Evolutionary conservation across 2,888 invertebrate genomes (phyloP).

Genomic region (Sepiola atlantica): DNA sequence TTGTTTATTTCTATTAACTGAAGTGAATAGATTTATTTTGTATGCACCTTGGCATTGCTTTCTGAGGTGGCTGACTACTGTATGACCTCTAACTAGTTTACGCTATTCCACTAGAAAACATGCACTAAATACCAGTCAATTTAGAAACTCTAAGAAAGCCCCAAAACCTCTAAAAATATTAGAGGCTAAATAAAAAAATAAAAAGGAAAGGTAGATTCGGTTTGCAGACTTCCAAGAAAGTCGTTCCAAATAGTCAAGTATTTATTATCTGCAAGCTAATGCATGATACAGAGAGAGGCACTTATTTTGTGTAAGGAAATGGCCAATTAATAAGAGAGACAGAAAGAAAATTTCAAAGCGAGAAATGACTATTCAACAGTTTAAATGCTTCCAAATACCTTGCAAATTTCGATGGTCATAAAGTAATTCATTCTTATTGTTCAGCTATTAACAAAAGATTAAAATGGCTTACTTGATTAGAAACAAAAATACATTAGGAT

Average conservation of each 20-base stretch:
- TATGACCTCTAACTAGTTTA: background rate
- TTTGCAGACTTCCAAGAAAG: background rate
- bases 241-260: background rate
- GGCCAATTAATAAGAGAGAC: too few relatives aligned
- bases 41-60: background rate
- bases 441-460: too few relatives aligned
- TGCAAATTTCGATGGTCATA: too few relatives aligned
- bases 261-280: background rate
- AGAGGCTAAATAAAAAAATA: background rate
- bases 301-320: too few relatives aligned
- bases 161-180: background rate
- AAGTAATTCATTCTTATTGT: too few relatives aligned
- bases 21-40: background rate
- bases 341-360: too few relatives aligned
- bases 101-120: background rate
- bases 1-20: constrained; percentile 9
- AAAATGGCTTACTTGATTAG: too few relatives aligned
- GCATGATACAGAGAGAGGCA: background rate
- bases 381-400: too few relatives aligned
- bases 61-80: constrained; percentile 13
- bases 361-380: too few relatives aligned
- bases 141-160: background rate
- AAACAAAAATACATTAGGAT: too few relatives aligned
- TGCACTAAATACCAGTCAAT: background rate
- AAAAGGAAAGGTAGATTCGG: background rate